Evolutionary conservation across 35 echinoderm and acorn worm species (phyloP), one percentile per base, ranked within the genome.

Genomic region (Diadema setosum): DNA sequence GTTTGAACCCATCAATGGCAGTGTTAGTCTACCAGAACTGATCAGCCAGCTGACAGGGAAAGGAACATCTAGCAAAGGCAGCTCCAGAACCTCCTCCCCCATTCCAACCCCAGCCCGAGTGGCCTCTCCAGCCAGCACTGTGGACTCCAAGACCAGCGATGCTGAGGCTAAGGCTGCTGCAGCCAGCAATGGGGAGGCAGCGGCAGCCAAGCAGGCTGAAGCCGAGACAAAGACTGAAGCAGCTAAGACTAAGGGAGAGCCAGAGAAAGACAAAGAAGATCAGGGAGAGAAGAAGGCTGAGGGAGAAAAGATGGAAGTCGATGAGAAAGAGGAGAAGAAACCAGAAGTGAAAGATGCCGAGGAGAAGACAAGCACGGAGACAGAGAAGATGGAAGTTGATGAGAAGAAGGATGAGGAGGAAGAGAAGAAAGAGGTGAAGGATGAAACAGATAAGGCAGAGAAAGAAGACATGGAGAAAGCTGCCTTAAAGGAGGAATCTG

Each of bases 1-100:
- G 43, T 99, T 99, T 92, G 96, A 99, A 58, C 96, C 96, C 6
- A 92, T 99, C 33, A 99, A 99, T 65, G 96, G 96, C 24, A 88
- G 59, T 35, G 91, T 94, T 33, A 99, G 96, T 70, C 39, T 99
- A 20, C 92, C 92, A 0, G 95, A 97, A 65, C 87, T 97, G 41
- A 49, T 93, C 34, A 25, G 57, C 70, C 64, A 87, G 58, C 74
- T 81, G 0, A 73, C 90, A 1, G 80, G 59, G 41, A 90, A 84
- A 30, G 88, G 88, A 36, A 63, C 90, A 20, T 89, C 91, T n/a
- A 95, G 93, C 32, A 90, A 89, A 50, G 90, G 91, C 6, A 95
- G 93, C 4, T 99, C 96, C 11, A 35, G 93, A 11, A 94, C 93
- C 9, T 63, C 96, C 56, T 99, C 96, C 0, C 96, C 96, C 2